These are phyloP conservation scores for Fissipunctia ypsillon DNA, from an alignment of 2,888 invertebrate species.

Conservation along the genomic window DNA sequence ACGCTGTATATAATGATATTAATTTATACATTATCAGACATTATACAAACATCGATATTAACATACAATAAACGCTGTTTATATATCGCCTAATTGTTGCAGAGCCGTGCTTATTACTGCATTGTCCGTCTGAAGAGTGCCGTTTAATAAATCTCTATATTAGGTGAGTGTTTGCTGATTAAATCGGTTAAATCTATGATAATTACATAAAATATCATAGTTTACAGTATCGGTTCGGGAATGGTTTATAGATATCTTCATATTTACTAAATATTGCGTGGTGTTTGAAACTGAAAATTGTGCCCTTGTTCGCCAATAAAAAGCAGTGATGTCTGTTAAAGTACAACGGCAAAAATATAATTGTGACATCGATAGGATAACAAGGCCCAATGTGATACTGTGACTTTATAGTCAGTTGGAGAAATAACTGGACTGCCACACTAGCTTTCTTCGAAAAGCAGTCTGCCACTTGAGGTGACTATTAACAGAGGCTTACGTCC, in stretches of 20 bases:
- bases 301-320: neutral
- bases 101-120: neutral
- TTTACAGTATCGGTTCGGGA: neutral
- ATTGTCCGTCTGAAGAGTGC: conserved; percentile 6
- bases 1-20: too few species aligned
- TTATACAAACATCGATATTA: conserved; percentile 15
- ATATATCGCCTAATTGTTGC: conserved; percentile 15
- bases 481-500: neutral
- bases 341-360: neutral
- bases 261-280: neutral
- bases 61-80: conserved; percentile 14
- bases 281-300: neutral
- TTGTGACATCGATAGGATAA: neutral
- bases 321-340: neutral
- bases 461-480: neutral
- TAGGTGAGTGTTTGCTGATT: conserved; percentile 11
- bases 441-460: neutral
- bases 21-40: neutral
- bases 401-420: neutral
- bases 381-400: neutral
- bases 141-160: conserved; percentile 8
- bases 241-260: neutral
- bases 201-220: neutral
- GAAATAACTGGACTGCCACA: neutral
- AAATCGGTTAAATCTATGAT: neutral